Base-by-base conservation (phyloP, 2,797 vertebrate species). In the Columba guinea region DNA sequence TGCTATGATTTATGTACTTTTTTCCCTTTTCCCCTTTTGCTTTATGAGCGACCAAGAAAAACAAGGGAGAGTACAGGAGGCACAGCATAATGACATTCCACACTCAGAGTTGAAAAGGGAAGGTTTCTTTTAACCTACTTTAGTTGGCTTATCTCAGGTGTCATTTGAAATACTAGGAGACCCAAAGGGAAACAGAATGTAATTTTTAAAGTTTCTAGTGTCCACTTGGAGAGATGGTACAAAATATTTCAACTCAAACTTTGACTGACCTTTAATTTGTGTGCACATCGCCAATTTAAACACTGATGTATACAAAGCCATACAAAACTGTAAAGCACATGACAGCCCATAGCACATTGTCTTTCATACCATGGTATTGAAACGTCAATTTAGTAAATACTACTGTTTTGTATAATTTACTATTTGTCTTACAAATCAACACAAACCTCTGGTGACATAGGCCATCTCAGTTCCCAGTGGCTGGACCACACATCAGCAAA, bases 401-500 rank as follows among this genome's bases (percentile, higher is more conserved):
- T 24, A 12, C 1, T 3, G 16, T 86, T 81, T 9, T 65, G 21
- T 68, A 19, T 60, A 84, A 84, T 51, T 69, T 83, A 35, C 49
- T 52, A 3, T 21, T 89, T 49, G 5, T 76, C 39, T 85, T 58
- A 30, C 22, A 89, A 37, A 59, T 19, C 37, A 64, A 87, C 37
- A 78, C 27, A 35, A 83, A 34, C 5, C 39, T 52, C 79, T 78
- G 30, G 53, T 81, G 62, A 69, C 52, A 26, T 3, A 13, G 18
- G 10, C 2, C 7, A n/a, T 32, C 32, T 87, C 71, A 39, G 24
- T 39, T 89, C 51, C 53, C 56, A 35, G 11, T 4, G 49, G 30
- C 52, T 59, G n/a, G 44, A 49, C 18, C 44, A 34, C n/a, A 55
- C 26, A 21, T 0, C 0, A 5, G 21, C 26, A 83, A 68, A 35